Conservation (phyloP, 2,888 invertebrate species). For the Eueremaeus valkanovi region DNA sequence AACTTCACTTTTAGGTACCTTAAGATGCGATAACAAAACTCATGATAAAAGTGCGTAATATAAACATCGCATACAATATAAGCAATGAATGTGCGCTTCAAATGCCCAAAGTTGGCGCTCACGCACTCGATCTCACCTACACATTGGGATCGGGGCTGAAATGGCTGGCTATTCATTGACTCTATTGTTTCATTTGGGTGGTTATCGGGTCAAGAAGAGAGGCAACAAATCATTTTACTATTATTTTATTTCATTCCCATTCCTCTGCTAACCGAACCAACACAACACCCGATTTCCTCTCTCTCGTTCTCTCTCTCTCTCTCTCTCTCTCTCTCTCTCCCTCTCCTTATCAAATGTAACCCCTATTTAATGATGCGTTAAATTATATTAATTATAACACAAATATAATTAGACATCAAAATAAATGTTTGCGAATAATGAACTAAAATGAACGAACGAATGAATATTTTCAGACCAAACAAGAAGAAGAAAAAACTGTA, state of each 20-base stretch:
- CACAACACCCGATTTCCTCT: constrained; percentile 5
- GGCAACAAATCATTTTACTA: background rate
- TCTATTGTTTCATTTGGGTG: constrained; percentile 25
- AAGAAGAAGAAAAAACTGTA: no score
- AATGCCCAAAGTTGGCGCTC: constrained; percentile 24
- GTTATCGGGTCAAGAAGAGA: constrained; percentile 26
- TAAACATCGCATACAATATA: constrained; percentile 16
- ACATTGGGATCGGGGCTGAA: constrained; percentile 2
- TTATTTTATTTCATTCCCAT: no score
- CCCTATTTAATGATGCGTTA: constrained; percentile 32
- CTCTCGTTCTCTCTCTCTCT: no score
- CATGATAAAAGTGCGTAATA: constrained; percentile 35
- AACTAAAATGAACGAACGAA: background rate
- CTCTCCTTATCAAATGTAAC: background rate
- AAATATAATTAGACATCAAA: background rate
- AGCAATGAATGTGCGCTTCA: background rate
- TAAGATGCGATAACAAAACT: constrained; percentile 30
- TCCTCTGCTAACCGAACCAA: background rate
- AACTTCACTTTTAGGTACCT: constrained; percentile 28
- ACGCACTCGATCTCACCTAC: constrained; percentile 17
- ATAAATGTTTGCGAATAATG: background rate
- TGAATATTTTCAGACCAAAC: background rate
- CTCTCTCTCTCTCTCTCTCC: background rate
- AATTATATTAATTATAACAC: constrained; percentile 11
- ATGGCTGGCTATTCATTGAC: constrained; percentile 22